Conservation (phyloP, 2,888 invertebrate genomes). For the Zhuqinia jingwanae region DNA sequence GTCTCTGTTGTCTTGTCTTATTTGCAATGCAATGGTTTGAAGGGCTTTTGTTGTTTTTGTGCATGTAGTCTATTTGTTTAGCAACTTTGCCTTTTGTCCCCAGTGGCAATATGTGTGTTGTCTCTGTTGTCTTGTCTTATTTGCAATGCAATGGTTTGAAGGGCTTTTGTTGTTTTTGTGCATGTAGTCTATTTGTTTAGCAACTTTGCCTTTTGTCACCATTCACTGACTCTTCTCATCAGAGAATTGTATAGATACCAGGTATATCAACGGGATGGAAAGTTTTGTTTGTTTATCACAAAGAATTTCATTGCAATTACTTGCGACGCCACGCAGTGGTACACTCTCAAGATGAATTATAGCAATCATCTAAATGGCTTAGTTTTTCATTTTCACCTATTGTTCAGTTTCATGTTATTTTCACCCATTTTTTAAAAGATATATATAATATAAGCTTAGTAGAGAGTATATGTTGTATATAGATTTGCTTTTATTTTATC, state of each 20-base stretch:
- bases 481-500: too few relatives aligned
- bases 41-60: not conserved
- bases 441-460: too few relatives aligned
- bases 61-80: not conserved
- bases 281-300: not conserved
- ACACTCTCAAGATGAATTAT: not conserved
- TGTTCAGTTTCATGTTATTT: too few relatives aligned
- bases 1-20: not conserved
- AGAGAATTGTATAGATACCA: not conserved
- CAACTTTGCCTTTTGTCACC: slow-evolving; percentile 6
- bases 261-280: not conserved
- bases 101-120: too few relatives aligned
- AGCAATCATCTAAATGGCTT: too few relatives aligned
- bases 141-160: not conserved
- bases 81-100: not conserved
- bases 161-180: not conserved
- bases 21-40: not conserved
- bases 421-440: too few relatives aligned
- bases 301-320: slow-evolving; percentile 5
- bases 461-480: too few relatives aligned
- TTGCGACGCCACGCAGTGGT: not conserved
- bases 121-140: too few relatives aligned
- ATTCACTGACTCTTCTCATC: not conserved
- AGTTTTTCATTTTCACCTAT: too few relatives aligned
- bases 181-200: not conserved